Evolutionary conservation across 1,140 invertebrate species (phyloP).

Genomic region (Bursaphelenchus mucronatus): DNA sequence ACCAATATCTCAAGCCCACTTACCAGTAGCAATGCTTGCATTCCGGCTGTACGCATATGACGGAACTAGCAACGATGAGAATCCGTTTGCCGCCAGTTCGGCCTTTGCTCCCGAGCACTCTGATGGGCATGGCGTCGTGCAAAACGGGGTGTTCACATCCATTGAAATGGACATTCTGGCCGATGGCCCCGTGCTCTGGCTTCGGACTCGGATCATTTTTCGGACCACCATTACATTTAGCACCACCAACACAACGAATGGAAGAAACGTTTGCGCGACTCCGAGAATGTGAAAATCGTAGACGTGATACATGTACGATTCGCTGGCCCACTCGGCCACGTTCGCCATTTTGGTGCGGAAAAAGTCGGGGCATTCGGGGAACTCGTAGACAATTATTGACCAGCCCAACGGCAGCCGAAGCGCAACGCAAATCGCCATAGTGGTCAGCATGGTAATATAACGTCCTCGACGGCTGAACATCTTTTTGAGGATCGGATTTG

Average conservation of each 20-base stretch:
- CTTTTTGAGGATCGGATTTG: not conserved
- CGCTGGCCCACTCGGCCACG: constrained; percentile 26
- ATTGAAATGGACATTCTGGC: constrained; percentile 3
- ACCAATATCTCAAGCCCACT: too few species aligned
- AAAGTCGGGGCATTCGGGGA: constrained; percentile 40
- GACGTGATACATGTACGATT: constrained; percentile 21
- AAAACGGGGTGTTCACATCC: constrained; percentile 2
- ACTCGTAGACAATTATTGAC: constrained; percentile 38
- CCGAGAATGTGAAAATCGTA: constrained; percentile 47
- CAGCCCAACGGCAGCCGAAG: constrained; percentile 40
- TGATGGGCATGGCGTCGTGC: not conserved
- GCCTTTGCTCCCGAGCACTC: constrained; percentile 14
- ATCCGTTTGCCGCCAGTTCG: constrained; percentile 12
- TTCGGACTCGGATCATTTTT: constrained; percentile 7
- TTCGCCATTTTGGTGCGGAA: constrained; percentile 34
- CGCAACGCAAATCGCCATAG: constrained; percentile 27
- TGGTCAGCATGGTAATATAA: constrained; percentile 27
- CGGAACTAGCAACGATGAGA: constrained; percentile 15
- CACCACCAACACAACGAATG: constrained; percentile 45
- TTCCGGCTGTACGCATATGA: not conserved
- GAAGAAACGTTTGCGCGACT: constrained; percentile 44
- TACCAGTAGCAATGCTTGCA: not conserved
- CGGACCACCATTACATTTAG: constrained; percentile 39
- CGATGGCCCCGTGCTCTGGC: not conserved
- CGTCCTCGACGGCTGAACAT: constrained; percentile 36